phyloP scores from a whole-genome alignment of 1,140 invertebrate species.

The Chironomus striatipennis region DNA sequence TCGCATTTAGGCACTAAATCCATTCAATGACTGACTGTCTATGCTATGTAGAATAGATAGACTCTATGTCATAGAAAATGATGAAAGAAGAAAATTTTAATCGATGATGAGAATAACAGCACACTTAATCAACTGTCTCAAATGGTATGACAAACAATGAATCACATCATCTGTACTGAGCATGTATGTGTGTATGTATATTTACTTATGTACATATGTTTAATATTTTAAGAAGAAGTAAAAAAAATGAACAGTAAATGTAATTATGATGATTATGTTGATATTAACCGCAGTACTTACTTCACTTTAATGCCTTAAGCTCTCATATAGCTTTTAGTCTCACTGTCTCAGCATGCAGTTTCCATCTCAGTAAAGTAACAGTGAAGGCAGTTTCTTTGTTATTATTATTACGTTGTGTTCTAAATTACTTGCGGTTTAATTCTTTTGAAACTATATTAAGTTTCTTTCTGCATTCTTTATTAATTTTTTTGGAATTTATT shows the following conservation, averaged over 20 bases:
- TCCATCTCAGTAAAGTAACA: not conserved
- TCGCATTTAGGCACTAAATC: not conserved
- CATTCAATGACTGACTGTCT: not conserved
- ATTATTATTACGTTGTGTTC: not conserved
- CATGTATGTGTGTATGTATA: no score
- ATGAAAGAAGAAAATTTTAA: not conserved
- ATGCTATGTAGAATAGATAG: not conserved
- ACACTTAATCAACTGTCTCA: not conserved
- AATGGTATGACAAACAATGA: not conserved
- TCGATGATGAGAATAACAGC: not conserved
- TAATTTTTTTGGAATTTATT: no score
- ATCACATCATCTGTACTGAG: not conserved
- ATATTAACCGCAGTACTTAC: not conserved
- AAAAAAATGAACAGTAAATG: not conserved
- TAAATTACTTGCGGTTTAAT: not conserved
- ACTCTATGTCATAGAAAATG: not conserved
- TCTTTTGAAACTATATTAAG: not conserved
- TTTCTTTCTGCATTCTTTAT: not conserved
- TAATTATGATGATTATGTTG: not conserved
- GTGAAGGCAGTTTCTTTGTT: not conserved
- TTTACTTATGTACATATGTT: no score
- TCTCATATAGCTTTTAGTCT: not conserved
- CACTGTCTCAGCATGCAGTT: not conserved
- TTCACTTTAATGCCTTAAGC: not conserved
- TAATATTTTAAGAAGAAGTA: not conserved